Evolutionary conservation across 2,888 invertebrate species (phyloP), one percentile per base, ranked within the genome.

Genomic region (Hyposoter dolosus): DNA sequence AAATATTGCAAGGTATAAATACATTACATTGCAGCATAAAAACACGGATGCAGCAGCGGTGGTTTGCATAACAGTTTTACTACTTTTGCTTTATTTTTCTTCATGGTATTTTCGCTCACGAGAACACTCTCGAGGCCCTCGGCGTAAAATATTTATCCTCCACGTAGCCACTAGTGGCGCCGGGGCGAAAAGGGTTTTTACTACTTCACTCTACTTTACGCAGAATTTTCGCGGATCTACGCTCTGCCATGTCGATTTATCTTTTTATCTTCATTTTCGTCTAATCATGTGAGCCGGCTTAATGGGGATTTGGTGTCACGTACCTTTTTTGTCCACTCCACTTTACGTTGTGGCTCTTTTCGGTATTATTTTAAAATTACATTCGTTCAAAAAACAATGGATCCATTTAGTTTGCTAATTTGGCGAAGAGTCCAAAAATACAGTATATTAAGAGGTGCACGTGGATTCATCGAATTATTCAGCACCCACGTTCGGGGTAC

Each of bases 121-220:
- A 45, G 43, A 45, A 74, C 43, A 66, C 60, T 43, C 53, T 35
- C 60, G 50, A 15, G 40, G 45, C 68, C 50, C 68, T 74, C 60
- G 47, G 66, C 56, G 53, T 79, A 40, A 81, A 81, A 81, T 81
- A 75, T 75, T 72, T 72, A 80, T 72, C 53, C 65, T 66, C 23
- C 72, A 28, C 45, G 47, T 65, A 35, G 53, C 56, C 43, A 50
- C 65, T 19, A 53, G 40, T 47, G 17, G 66, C 56, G 75, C 28
- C 43, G 43, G 75, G 45, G 45, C 28, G 66, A 68, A 75, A 68
- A 68, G 43, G 66, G 75, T 82, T 74, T 68, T 68, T 60, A 35
- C 45, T 65, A 56, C 75, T 17, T 43, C 15, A n/a, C 50, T 12
- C 45, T 60, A 19, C 23, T 65, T 10, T 65, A 28, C 56, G 47